These are phyloP conservation scores for Jordanella pulchra DNA, from an alignment of 2,797 vertebrate genomes.

Conservation along the genomic window DNA sequence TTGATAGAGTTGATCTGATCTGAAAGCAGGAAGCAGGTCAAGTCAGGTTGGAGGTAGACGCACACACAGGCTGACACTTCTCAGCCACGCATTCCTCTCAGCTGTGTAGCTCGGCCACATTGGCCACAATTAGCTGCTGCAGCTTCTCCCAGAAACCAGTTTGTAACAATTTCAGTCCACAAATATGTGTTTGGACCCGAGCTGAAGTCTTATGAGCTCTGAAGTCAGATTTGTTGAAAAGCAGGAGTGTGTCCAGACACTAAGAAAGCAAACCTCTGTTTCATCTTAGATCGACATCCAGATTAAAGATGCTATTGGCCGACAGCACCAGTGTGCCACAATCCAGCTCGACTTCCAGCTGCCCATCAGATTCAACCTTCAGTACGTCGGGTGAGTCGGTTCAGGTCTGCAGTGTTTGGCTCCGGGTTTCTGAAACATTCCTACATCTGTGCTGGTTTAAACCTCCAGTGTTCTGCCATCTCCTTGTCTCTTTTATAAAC, in stretches of 20 bases:
- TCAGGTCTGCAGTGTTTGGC: conserved; percentile 17
- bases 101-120: conserved; percentile 24
- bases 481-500: conserved; percentile 10
- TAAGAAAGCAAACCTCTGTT: conserved; percentile 10
- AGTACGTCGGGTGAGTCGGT: conserved; percentile 83
- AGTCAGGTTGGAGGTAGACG: conserved; percentile 29
- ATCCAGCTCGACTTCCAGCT: conserved; percentile 95
- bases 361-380: conserved; percentile 87
- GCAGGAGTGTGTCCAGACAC: conserved; percentile 5
- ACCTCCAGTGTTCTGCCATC: background rate
- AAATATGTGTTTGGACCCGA: conserved; percentile 30
- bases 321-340: conserved; percentile 91
- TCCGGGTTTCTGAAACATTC: conserved; percentile 22
- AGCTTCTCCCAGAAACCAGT: conserved; percentile 26
- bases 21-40: conserved; percentile 33
- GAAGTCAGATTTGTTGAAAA: conserved; percentile 7
- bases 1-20: conserved; percentile 19
- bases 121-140: conserved; percentile 24
- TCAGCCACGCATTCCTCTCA: conserved; percentile 36
- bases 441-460: conserved; percentile 40
- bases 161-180: conserved; percentile 25
- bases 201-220: conserved; percentile 17
- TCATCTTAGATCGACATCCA: conserved; percentile 86
- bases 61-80: conserved; percentile 12
- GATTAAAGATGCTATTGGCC: conserved; percentile 87